These are phyloP conservation scores for Linepithema humile DNA, from an alignment of 1,140 invertebrate genomes.

Conservation along the genomic window DNA sequence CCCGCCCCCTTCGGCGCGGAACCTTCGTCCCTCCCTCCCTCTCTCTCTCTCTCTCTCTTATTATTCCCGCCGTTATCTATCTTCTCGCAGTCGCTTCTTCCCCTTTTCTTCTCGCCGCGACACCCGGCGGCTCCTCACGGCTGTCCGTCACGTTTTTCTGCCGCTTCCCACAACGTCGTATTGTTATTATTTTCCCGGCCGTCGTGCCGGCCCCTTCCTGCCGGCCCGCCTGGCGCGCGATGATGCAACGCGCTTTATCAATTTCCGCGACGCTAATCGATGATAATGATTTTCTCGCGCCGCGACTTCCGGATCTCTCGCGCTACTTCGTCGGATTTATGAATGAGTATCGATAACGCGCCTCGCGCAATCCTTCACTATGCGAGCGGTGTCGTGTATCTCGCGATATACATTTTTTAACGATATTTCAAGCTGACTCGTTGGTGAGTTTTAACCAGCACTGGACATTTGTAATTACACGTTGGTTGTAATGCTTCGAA, in stretches of 20 bases:
- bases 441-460: not conserved
- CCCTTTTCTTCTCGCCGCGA: slow-evolving; percentile 38
- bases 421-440: not conserved
- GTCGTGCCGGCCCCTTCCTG: slow-evolving; percentile 1
- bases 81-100: slow-evolving; percentile 12
- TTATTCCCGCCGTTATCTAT: slow-evolving; percentile 58
- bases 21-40: not conserved
- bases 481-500: not conserved
- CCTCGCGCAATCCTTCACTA: slow-evolving; percentile 29
- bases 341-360: slow-evolving; percentile 33
- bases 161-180: slow-evolving; percentile 38
- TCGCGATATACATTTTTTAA: not conserved
- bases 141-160: slow-evolving; percentile 29
- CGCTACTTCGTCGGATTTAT: slow-evolving; percentile 2
- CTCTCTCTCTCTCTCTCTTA: slow-evolving; percentile 5
- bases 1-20: slow-evolving; percentile 38
- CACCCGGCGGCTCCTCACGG: slow-evolving; percentile 18
- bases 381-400: not conserved
- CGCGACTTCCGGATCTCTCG: slow-evolving; percentile 62
- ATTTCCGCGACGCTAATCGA: slow-evolving; percentile 70
- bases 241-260: slow-evolving; percentile 64
- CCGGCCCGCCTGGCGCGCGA: not conserved
- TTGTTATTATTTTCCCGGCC: slow-evolving; percentile 51
- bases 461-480: not conserved
- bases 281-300: slow-evolving; percentile 69